A percentile compares a stretch with the other conserved stretches of the same genome.
phyloP scores from a whole-genome alignment of 1,140 invertebrate species.

The Glossosoma conforme region DNA sequence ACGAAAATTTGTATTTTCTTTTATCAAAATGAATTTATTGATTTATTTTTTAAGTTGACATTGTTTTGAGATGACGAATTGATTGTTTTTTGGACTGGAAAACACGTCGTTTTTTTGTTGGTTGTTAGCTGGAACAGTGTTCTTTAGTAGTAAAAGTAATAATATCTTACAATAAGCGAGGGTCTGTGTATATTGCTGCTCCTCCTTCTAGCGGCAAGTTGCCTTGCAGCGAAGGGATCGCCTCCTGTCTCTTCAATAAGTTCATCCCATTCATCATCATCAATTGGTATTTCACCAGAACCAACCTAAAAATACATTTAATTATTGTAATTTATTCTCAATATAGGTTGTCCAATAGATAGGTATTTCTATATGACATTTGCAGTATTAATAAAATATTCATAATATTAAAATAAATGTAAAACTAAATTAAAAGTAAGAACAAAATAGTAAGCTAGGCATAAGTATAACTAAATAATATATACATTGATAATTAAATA shows the following conservation, averaged over 20 bases:
- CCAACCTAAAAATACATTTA: slow-evolving; percentile 57
- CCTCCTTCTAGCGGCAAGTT: slow-evolving; percentile 43
- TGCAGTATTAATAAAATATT: neutral
- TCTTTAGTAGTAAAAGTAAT: too few species aligned
- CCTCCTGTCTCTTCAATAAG: slow-evolving; percentile 51
- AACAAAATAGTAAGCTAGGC: neutral
- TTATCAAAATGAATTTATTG: neutral
- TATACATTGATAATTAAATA: too few species aligned
- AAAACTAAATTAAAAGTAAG: neutral
- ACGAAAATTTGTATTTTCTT: neutral
- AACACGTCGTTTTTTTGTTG: too few species aligned
- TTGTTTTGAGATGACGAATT: too few species aligned
- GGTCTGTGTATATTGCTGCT: slow-evolving; percentile 34
- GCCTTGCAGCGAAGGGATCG: slow-evolving; percentile 44
- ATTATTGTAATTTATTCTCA: too few species aligned
- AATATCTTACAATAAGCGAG: slow-evolving; percentile 23
- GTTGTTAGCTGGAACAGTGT: too few species aligned
- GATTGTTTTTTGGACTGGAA: neutral
- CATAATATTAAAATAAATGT: neutral
- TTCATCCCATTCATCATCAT: slow-evolving; percentile 76
- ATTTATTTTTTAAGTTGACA: too few species aligned
- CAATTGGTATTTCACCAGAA: slow-evolving; percentile 72
- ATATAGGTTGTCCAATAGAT: too few species aligned
- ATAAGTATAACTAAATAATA: too few species aligned
- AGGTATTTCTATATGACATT: too few species aligned